A percentile compares a stretch with the other conserved stretches of the same genome.
phyloP scores from a whole-genome alignment of 2,888 invertebrate genomes.

The Pardosa pseudoannulata region DNA sequence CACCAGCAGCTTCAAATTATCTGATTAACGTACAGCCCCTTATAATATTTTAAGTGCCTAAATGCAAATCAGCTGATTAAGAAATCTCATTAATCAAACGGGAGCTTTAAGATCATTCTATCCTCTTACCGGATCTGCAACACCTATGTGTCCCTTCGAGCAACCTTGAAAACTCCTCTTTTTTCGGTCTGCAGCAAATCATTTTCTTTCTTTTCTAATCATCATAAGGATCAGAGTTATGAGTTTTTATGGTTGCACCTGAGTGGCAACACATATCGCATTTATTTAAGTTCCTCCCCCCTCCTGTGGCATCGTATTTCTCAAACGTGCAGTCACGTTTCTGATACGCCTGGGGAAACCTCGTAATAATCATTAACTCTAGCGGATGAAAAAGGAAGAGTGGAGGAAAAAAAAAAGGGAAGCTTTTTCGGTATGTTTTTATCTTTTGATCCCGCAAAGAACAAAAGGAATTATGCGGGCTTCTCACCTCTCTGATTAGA shows the following conservation, averaged over 20 bases:
- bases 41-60: constrained; percentile 1
- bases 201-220: constrained; percentile 17
- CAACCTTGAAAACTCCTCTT: constrained; percentile 33
- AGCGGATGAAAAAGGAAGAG: background rate
- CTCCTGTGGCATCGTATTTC: constrained; percentile 19
- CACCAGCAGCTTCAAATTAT: constrained; percentile 15
- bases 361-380: constrained; percentile 50
- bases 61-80: constrained; percentile 17
- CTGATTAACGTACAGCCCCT: constrained; percentile 5
- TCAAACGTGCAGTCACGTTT: constrained; percentile 36
- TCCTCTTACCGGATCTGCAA: constrained; percentile 5
- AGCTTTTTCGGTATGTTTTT: constrained; percentile 34
- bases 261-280: constrained; percentile 22
- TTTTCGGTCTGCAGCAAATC: background rate
- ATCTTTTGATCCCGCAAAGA: constrained; percentile 21
- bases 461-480: constrained; percentile 50
- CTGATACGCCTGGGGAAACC: constrained; percentile 38
- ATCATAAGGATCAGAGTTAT: constrained; percentile 5
- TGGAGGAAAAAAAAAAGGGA: constrained; percentile 13
- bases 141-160: background rate
- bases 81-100: constrained; percentile 3
- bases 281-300: background rate
- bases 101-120: background rate
- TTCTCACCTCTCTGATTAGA: constrained; percentile 36
- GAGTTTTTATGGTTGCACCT: background rate